Evolutionary conservation across 2,888 invertebrate genomes (phyloP).

Genomic region (Drosophila leonis): DNA sequence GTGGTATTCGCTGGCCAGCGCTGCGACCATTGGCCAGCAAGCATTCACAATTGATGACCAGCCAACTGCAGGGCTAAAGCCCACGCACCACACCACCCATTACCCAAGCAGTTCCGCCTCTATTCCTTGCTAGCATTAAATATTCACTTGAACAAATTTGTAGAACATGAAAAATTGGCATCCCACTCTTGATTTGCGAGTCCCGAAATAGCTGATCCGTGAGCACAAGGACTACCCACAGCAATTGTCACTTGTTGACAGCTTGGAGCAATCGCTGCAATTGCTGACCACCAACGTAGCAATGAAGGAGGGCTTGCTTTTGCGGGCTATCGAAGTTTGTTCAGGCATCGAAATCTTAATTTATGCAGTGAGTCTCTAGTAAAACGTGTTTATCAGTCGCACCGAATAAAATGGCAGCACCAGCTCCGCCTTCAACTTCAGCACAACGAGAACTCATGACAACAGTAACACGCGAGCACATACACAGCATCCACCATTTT

Average conservation of each 20-base stretch:
- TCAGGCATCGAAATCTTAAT: constrained; percentile 65
- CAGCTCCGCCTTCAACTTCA: constrained; percentile 1
- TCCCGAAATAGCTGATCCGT: constrained; percentile 20
- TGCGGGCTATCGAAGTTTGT: constrained; percentile 59
- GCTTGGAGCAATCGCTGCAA: constrained; percentile 47
- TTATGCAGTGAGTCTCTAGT: constrained; percentile 69
- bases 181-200: constrained; percentile 15
- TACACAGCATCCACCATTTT: no score
- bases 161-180: constrained; percentile 71
- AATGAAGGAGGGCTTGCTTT: constrained; percentile 4
- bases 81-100: not conserved
- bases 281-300: constrained; percentile 5
- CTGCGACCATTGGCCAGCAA: constrained; percentile 17
- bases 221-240: constrained; percentile 15
- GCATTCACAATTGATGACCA: constrained; percentile 42
- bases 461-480: not conserved
- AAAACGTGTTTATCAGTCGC: constrained; percentile 67
- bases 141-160: constrained; percentile 68
- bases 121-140: constrained; percentile 47
- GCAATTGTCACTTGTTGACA: constrained; percentile 49
- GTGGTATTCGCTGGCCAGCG: constrained; percentile 38
- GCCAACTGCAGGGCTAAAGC: constrained; percentile 30
- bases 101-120: not conserved
- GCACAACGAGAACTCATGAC: constrained; percentile 1
- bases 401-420: no score